phyloP scores from a whole-genome alignment of 2,113 vertebrate species.

The Recurvirostra avosetta region DNA sequence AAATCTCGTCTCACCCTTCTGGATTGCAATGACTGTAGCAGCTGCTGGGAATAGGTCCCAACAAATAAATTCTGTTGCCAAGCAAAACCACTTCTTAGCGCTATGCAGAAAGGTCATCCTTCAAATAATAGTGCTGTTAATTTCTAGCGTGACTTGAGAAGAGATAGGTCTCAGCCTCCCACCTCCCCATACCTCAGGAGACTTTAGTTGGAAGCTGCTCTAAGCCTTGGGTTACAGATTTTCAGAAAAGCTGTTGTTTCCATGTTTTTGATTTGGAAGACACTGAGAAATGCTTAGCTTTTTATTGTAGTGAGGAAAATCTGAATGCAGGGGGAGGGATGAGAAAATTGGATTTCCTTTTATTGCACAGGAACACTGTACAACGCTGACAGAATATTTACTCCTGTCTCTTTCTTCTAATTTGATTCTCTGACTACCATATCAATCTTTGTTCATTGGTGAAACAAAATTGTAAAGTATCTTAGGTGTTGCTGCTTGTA shows the following conservation, averaged over 20 bases:
- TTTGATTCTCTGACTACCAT: background rate
- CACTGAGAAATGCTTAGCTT: background rate
- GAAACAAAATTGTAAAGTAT: background rate
- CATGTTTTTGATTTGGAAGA: background rate
- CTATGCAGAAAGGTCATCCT: background rate
- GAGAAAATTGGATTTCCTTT: conserved; percentile 24
- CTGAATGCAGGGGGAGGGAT: background rate
- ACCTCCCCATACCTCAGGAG: background rate
- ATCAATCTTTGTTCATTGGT: conserved; percentile 5
- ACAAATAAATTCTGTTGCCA: background rate
- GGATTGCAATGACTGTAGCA: background rate
- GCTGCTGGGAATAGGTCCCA: background rate
- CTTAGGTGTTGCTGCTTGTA: background rate
- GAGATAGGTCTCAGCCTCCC: background rate
- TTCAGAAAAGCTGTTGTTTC: background rate
- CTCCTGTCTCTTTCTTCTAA: conserved; percentile 1
- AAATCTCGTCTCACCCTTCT: background rate
- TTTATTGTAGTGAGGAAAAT: background rate
- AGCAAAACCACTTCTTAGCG: background rate
- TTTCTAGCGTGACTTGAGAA: background rate
- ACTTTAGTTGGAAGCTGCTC: background rate
- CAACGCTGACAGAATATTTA: conserved; percentile 13
- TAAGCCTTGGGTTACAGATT: background rate
- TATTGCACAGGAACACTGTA: background rate
- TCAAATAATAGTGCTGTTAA: background rate